Base-by-base conservation (phyloP, 2,113 vertebrate genomes). In the Triplophysa dalaica region DNA sequence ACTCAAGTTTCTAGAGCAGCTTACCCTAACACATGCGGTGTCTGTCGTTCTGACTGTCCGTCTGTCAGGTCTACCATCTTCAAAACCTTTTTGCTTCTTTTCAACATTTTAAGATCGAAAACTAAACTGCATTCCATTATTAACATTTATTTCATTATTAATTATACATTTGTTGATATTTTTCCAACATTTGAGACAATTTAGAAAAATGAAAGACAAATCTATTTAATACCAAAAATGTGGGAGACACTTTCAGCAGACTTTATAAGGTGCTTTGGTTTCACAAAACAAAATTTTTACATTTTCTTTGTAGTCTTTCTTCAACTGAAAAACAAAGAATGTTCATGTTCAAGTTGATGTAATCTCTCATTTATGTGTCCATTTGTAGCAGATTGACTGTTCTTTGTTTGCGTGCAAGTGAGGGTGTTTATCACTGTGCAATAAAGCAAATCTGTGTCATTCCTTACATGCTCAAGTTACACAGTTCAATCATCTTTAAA, bases 401-500 rank as follows among this genome's bases (percentile, higher is more conserved):
- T 58, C 9, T 38, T 2, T 67, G 68, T 78, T 24, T 78, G 61
- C 64, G 50, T 24, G 72, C n/a, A 75, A 33, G 22, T 61, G 26
- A 26, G 41, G 56, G 41, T 66, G 43, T 22, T 24, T 22, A 45
- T 13, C 12, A 38, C 52, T 41, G 69, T 16, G 52, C 13, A 58
- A 72, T 12, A 69, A 78, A 41, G 24, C 14, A 0, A 74, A 60
- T 52, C 43, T 63, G 48, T 62, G 67, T 33, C 77, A 69, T 33
- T 74, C 13, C 61, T 73, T 56, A 61, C 19, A n/a, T 8, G 14
- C 54, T 74, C 29, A 26, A 61, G 70, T 16, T 61, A 61, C 38
- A 61, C 22, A 41, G 33, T 61, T 61, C 56, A 61, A 38, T 75
- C 38, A 75, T 75, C 22, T 88, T 90, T 90, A 86, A 91, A 87